Evolutionary conservation across 1,140 invertebrate species (phyloP), one percentile per base, ranked within the genome.

Genomic region (Octopus sinensis): DNA sequence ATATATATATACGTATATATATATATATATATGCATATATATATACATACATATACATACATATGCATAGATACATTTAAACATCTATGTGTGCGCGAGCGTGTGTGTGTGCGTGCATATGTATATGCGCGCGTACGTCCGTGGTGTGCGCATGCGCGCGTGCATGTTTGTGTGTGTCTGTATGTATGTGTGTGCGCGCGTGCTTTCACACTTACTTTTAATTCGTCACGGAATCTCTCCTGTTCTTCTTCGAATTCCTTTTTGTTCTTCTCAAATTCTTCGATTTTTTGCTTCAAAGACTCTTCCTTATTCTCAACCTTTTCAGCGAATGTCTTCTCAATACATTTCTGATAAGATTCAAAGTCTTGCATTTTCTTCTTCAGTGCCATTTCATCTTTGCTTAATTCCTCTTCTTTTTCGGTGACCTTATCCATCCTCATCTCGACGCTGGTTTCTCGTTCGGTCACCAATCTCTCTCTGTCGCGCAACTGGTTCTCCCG

Each of bases 401-500:
- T 84, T 53, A 89, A 80, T 13, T 82, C 81, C 6, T 76, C 81
- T 78, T 87, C 86, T 78, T 88, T 86, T 12, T 88, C 86, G 43
- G 86, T 84, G 30, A 89, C 79, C 23, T 83, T 84, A 54, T 84
- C 79, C 9, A 56, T 80, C 4, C 84, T 51, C 13, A 83, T 71
- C 53, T 87, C 85, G 12, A 86, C 62, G 77, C 83, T 84, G 13
- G 68, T 79, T 80, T 87, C 86, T 53, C 85, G 79, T n/a, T 82
- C 79, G 68, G 56, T 78, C 6, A 82, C 80, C 80, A 88, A 84
- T 53, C 87, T 80, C 82, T 89, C 88, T 23, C 87, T 76, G 75
- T 89, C 86, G 13, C 88, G 79, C 1, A 89, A 78, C 17, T 87
- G 84, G 4, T 78, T 80, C 75, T 89, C 88, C 51, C 86, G 83